Evolutionary conservation across 2,888 invertebrate species (phyloP), one percentile per base, ranked within the genome.

Genomic region (Lochmaea capreae): DNA sequence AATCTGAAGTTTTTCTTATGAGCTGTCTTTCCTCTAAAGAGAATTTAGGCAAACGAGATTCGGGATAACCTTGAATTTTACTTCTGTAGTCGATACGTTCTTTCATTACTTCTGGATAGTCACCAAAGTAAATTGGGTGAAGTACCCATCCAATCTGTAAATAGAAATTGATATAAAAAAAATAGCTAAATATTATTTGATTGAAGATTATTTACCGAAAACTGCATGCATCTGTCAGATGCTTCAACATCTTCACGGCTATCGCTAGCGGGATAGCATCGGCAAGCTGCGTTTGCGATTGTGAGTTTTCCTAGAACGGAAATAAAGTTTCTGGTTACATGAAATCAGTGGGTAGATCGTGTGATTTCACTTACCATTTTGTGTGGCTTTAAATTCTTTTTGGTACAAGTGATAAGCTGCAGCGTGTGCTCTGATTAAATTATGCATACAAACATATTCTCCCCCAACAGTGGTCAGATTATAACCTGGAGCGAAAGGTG

Each of bases 41-140:
- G 81, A 93, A 92, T 72, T 82, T 82, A 0, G 93, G 93, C 4
- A 94, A 87, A 6, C 93, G 89, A 0, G 93, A 92, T n/a, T 88
- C 86, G 0, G 86, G 81, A 79, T 89, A 92, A 9, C 91, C 90
- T 83, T 93, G 91, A 14, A 85, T 84, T 65, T 84, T 87, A 74
- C 93, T 93, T 61, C 90, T 88, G 2, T 87, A 86, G 59, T 87
- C 89, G 12, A 94, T 88, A 4, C 89, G 86, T 22, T 88, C 85
- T 67, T 91, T 90, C 92, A 93, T 92, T 0, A 91, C 81, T 59
- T 88, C 84, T 0, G 93, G 93, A 83, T 93, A 93, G 84, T 93
- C 91, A 0, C 93, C 93, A 0, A 85, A 80, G 83, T 91, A 90
- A 54, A 93, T 91, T 1, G 94, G 92, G 83, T 93, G 74, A 12